phyloP scores from a whole-genome alignment of 2,797 vertebrate species.

The Mormyrops attenuatus region DNA sequence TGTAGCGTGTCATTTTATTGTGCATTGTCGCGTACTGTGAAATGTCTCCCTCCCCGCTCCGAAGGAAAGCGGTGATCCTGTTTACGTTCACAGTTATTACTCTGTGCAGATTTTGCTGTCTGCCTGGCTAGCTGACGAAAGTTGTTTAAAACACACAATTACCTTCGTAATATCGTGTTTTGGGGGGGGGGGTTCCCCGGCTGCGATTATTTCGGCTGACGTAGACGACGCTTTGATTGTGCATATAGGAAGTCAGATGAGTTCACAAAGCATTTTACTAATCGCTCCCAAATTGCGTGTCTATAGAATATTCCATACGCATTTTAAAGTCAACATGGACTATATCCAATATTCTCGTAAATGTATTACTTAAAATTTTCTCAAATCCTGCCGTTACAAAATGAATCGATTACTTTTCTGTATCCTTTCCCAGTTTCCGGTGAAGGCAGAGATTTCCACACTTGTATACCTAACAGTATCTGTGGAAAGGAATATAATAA shows the following conservation, averaged over 20 bases:
- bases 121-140: neutral
- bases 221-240: neutral
- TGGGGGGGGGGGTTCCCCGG: neutral
- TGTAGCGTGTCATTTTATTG: neutral
- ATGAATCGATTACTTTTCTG: neutral
- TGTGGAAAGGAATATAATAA: neutral
- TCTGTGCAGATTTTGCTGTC: neutral
- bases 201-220: slow-evolving; percentile 2
- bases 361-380: neutral
- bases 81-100: slow-evolving; percentile 2
- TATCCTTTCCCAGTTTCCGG: neutral
- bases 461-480: neutral
- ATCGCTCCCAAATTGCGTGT: neutral
- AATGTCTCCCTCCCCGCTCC: neutral
- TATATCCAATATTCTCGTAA: neutral
- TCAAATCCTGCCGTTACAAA: neutral
- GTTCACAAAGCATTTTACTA: neutral
- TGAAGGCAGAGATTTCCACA: neutral
- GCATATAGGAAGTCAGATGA: neutral
- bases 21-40: slow-evolving; percentile 7
- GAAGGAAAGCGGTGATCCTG: neutral
- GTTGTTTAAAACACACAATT: neutral
- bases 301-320: neutral
- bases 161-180: neutral
- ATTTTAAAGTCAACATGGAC: neutral